phyloP scores from a whole-genome alignment of 2,888 invertebrate genomes.

The Hyppa rectilinea region DNA sequence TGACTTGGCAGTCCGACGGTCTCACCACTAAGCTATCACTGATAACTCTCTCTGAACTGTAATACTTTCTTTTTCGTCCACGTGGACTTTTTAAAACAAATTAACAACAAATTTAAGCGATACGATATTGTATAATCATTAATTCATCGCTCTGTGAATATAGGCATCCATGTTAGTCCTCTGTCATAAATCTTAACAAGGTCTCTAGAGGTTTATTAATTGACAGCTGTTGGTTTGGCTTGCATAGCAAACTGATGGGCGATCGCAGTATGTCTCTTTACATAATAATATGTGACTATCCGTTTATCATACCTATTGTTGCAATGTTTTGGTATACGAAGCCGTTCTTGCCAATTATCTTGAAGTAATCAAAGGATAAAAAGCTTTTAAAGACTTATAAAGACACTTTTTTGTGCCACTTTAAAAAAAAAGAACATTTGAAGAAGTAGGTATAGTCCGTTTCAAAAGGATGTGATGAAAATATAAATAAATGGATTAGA shows the following conservation, averaged over 20 bases:
- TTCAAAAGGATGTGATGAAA: neutral
- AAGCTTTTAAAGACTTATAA: no score
- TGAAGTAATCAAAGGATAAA: neutral
- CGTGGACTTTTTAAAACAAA: no score
- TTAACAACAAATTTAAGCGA: no score
- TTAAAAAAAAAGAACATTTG: no score
- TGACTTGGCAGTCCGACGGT: no score
- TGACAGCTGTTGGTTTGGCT: constrained; percentile 9
- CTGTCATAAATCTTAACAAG: constrained; percentile 11
- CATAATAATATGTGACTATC: neutral
- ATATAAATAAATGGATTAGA: neutral
- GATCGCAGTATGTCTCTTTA: neutral
- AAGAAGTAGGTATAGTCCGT: neutral
- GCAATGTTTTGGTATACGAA: neutral
- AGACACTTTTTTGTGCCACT: no score
- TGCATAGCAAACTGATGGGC: constrained; percentile 5
- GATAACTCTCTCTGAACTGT: no score
- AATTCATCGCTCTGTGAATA: neutral
- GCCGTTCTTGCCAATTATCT: neutral
- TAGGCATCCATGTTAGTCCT: neutral
- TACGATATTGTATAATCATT: neutral
- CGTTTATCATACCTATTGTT: neutral
- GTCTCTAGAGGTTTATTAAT: constrained; percentile 15
- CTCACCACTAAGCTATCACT: no score
- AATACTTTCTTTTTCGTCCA: no score